Evolutionary conservation across 1,140 invertebrate genomes (phyloP).

Genomic region (Zaprionus inermis): DNA sequence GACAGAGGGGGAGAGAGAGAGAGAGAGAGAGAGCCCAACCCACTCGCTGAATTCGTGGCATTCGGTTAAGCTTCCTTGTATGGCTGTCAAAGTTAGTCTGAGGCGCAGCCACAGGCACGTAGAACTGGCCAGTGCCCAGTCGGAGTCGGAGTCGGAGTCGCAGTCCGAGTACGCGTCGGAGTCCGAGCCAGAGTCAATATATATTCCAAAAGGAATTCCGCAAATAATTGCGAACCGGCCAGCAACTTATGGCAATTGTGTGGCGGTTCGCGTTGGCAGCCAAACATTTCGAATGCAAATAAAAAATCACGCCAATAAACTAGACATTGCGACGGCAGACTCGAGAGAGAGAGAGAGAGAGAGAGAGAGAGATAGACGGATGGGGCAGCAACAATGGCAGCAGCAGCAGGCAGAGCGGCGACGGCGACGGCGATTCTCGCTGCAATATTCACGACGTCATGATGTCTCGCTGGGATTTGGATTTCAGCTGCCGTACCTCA

Average conservation of each 20-base stretch:
- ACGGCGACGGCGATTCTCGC: slow-evolving; percentile 11
- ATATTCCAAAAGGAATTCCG: slow-evolving; percentile 83
- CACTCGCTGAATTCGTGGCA: slow-evolving; percentile 14
- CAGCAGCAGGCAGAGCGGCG: background rate
- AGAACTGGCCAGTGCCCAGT: slow-evolving; percentile 23
- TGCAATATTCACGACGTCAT: slow-evolving; percentile 75
- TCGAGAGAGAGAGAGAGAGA: background rate
- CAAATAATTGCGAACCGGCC: slow-evolving; percentile 78
- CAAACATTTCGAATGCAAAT: slow-evolving; percentile 79
- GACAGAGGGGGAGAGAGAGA: background rate
- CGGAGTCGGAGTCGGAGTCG: slow-evolving; percentile 24
- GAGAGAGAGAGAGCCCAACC: slow-evolving; percentile 20
- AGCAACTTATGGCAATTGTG: slow-evolving; percentile 79
- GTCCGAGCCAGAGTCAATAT: slow-evolving; percentile 71
- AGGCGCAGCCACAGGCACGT: slow-evolving; percentile 35
- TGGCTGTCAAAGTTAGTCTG: slow-evolving; percentile 68
- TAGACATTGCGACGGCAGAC: slow-evolving; percentile 70
- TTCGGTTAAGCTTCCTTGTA: slow-evolving; percentile 70
- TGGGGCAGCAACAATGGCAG: slow-evolving; percentile 39
- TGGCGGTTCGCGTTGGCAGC: slow-evolving; percentile 52
- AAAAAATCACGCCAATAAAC: slow-evolving; percentile 84
- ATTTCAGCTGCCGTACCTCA: slow-evolving; percentile 52
- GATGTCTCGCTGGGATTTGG: slow-evolving; percentile 83
- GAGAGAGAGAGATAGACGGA: slow-evolving; percentile 33
- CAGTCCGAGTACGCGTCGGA: slow-evolving; percentile 20